Base-by-base conservation (phyloP, 2,888 invertebrate species). In the Parnassius apollo region DNA sequence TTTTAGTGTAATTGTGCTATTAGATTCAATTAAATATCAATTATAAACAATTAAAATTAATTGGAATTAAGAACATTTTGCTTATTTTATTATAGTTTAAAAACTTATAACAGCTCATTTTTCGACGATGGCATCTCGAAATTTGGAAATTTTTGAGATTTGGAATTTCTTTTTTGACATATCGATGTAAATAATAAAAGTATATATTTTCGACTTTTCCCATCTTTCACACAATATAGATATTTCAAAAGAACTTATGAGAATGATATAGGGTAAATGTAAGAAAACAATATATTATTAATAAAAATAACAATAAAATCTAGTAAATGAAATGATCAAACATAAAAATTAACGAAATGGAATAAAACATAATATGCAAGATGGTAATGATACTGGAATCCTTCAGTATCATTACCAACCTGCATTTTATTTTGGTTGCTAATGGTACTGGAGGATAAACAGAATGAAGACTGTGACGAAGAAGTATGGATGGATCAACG, bases 181-280 rank as follows among this genome's bases (percentile, higher is more conserved):
- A 46, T 12, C 4, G 1, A n/a, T n/a, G 7, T 12, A 46, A 2
- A 46, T 46, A 2, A 46, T 12, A 1, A 11, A 46, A 1, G 12
- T 46, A 1, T 46, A 11, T 7, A 46, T 12, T 46, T 46, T 46
- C 12, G 2, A 46, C 4, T 11, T 12, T 12, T 46, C 12, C 7
- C 46, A 12, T 7, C n/a, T 49, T 7, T 49, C 9, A 49, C 10
- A 18, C 48, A 10, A 12, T 22, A 56, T 50, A 56, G 61, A 51
- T 56, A 61, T 56, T 56, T 61, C 61, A 61, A 56, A 50, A 56
- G 61, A 61, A 61, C 56, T 51, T 56, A 35, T 51, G 10, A 42
- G 35, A 46, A 13, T 49, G 49, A 9, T 49, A n/a, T 13, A 9
- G 2, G n/a, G 35, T 35, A 35, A 35, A 35, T 35, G 35, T 35